A percentile compares a stretch with the other conserved stretches of the same genome.
Conservation (phyloP, 2,888 invertebrate genomes). For the Biston stratarius region DNA sequence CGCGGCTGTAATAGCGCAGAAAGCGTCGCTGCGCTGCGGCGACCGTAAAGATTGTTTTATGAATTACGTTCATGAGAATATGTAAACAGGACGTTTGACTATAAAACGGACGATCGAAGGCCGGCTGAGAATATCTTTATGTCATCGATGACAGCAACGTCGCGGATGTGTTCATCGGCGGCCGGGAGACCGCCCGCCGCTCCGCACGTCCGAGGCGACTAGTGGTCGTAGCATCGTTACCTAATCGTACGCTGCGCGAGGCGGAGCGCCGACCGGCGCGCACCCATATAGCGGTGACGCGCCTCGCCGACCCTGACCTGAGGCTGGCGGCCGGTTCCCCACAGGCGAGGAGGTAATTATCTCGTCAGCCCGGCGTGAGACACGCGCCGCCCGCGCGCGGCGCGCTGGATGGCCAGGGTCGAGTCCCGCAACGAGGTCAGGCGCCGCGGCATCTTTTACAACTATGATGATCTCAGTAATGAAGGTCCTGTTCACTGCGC, state of each 20-base stretch:
- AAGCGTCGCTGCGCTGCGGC: neutral
- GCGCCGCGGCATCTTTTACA: neutral
- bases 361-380: constrained; percentile 24
- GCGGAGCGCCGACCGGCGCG: constrained; percentile 24
- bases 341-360: constrained; percentile 27
- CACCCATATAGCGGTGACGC: constrained; percentile 51
- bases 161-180: neutral
- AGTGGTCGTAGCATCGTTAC: constrained; percentile 19
- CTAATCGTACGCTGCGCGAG: constrained; percentile 25
- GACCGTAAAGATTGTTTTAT: constrained; percentile 11
- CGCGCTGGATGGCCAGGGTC: neutral
- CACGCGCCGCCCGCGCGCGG: constrained; percentile 20
- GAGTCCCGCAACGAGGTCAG: constrained; percentile 2
- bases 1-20: neutral
- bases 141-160: constrained; percentile 22
- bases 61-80: constrained; percentile 18
- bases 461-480: constrained; percentile 5
- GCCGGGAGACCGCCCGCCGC: neutral
- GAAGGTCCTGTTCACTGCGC: neutral
- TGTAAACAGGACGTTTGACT: constrained; percentile 25
- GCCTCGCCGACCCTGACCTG: constrained; percentile 48
- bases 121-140: constrained; percentile 16
- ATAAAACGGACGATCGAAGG: constrained; percentile 21
- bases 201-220: constrained; percentile 8
- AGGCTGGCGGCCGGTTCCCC: constrained; percentile 15